Evolutionary conservation across 1,140 invertebrate species (phyloP).

Genomic region (Drosophila persimilis): DNA sequence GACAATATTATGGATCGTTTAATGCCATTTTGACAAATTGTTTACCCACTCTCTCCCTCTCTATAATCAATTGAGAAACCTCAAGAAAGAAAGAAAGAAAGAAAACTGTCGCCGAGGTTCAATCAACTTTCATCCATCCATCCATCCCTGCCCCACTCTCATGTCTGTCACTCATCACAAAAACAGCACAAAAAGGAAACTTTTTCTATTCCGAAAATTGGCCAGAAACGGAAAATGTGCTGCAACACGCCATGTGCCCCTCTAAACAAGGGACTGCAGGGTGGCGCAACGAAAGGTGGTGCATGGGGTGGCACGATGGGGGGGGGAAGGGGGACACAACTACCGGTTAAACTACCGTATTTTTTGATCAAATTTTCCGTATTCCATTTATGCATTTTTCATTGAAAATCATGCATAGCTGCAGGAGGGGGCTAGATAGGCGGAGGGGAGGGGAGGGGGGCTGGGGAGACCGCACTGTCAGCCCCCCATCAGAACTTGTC

Average conservation of each 20-base stretch:
- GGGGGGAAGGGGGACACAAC: background rate
- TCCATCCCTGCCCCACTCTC: background rate
- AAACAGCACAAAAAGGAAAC: conserved; percentile 45
- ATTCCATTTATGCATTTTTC: conserved; percentile 58
- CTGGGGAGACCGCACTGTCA: conserved; percentile 63
- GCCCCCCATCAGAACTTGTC: conserved; percentile 68
- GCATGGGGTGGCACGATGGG: too few species aligned
- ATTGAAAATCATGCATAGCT: conserved; percentile 54
- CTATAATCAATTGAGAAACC: conserved; percentile 57
- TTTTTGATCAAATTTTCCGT: conserved; percentile 59
- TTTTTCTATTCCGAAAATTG: conserved; percentile 75
- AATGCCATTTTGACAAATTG: conserved; percentile 52
- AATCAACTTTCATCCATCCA: conserved; percentile 36
- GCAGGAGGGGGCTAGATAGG: background rate
- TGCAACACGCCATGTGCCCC: conserved; percentile 55
- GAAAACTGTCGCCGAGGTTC: conserved; percentile 48
- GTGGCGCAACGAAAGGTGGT: background rate
- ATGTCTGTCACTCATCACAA: conserved; percentile 31
- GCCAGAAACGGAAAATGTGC: conserved; percentile 62
- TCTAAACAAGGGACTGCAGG: background rate
- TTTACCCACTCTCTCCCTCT: conserved; percentile 56
- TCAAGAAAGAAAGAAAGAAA: conserved; percentile 7
- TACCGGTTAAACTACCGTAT: conserved; percentile 33
- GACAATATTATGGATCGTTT: conserved; percentile 59
- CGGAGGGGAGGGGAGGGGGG: conserved; percentile 7